A percentile compares a stretch with the other conserved stretches of the same genome.
These are phyloP conservation scores for Euzophera pinguis DNA, from an alignment of 2,888 invertebrate species.

Conservation along the genomic window DNA sequence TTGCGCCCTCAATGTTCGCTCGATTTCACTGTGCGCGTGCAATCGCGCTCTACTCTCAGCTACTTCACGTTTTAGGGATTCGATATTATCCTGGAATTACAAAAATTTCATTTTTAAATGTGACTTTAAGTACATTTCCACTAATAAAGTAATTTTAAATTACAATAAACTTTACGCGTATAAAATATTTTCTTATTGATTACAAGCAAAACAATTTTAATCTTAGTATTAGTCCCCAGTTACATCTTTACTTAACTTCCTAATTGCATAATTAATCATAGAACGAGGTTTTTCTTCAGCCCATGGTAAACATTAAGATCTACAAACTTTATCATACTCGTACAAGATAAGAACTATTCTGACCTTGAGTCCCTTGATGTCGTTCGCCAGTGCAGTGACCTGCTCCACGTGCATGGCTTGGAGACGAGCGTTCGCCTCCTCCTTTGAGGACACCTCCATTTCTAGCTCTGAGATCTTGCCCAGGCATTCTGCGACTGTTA, in stretches of 20 bases:
- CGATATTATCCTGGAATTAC: conserved; percentile 66
- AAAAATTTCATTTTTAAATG: background rate
- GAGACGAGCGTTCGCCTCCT: conserved; percentile 72
- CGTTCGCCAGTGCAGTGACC: conserved; percentile 60
- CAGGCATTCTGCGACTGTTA: conserved; percentile 80
- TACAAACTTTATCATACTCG: too few species aligned
- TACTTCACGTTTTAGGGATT: conserved; percentile 69
- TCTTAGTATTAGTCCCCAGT: too few species aligned
- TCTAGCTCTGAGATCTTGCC: conserved; percentile 79
- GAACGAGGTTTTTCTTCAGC: too few species aligned
- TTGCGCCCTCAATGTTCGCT: conserved; percentile 68
- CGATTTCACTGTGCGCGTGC: conserved; percentile 69
- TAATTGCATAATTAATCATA: too few species aligned
- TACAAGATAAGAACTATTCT: background rate
- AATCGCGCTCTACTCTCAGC: conserved; percentile 65
- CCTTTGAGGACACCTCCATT: conserved; percentile 74
- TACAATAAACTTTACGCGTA: too few species aligned
- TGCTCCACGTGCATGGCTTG: conserved; percentile 69
- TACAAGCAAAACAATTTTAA: too few species aligned
- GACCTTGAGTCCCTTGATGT: conserved; percentile 72
- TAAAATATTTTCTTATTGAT: too few species aligned
- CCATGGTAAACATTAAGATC: too few species aligned
- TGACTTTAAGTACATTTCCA: too few species aligned
- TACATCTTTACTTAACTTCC: too few species aligned
- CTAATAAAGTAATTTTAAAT: too few species aligned